Base-by-base conservation (phyloP, 2,888 invertebrate genomes). In the Marronus borbonicus region DNA sequence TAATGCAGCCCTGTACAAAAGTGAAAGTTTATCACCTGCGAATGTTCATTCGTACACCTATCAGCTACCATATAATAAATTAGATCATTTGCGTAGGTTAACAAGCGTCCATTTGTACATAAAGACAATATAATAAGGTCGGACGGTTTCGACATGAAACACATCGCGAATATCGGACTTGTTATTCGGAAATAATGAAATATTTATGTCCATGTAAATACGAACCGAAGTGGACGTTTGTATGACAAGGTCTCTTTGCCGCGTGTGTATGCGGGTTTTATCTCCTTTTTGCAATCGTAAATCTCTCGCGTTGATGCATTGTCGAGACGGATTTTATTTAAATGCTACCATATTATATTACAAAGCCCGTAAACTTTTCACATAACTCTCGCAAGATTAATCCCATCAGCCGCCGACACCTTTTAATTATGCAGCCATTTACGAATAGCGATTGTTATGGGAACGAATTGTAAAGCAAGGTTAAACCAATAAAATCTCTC, bases 21-120 rank as follows among this genome's bases (percentile, higher is more conserved):
- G 72, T 58, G 72, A 72, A 72, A 72, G 72, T 72, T 72, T 69
- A 69, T 69, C 72, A 72, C 72, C 58, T 70, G 70, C 58, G 58
- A 2, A 8, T 39, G 8, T 39, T 8, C 8, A 39, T 39, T 8
- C 5, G 39, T 39, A 39, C 3, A 8, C 28, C 39, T 36, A 24
- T 58, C 39, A 44, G 39, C 31, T 10, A 20, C 44, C 17, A 20
- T 60, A 72, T 72, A 72, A 72, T 20, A 72, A 72, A 72, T 72
- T 72, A 58, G 72, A 72, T 72, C 20, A 72, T 36, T 36, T 70
- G 36, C 24, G 55, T 72, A 58, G 58, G 72, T 50, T 72, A 55
- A 28, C 36, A 12, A 2, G 17, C 72, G 58, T 20, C 55, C 28
- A 39, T 39, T 72, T 72, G 50, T 28, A 17, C 31, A 36, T 31